These are phyloP conservation scores for Drosophila fulvimacula DNA, from an alignment of 2,888 invertebrate species.

Conservation along the genomic window DNA sequence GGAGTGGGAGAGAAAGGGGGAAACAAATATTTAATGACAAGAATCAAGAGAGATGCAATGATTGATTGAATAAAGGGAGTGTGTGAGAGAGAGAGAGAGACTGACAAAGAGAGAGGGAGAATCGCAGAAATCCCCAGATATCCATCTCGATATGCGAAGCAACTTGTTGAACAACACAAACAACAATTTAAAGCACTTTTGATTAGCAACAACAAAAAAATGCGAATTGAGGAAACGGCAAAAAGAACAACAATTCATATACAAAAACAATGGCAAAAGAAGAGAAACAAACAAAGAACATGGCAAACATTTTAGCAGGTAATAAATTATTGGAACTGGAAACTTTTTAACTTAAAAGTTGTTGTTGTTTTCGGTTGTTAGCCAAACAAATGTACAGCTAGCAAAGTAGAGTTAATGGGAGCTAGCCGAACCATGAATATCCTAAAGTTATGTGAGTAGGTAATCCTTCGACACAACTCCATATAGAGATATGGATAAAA, in stretches of 20 bases:
- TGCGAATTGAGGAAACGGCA: neutral
- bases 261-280: neutral
- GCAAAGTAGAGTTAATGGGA: neutral
- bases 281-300: slow-evolving; percentile 11
- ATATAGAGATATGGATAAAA: too few relatives aligned
- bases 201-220: neutral
- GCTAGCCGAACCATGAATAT: neutral
- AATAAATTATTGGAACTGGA: slow-evolving; percentile 45
- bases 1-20: neutral
- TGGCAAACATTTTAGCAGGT: slow-evolving; percentile 36
- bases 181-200: slow-evolving; percentile 4
- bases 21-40: neutral
- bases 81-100: neutral
- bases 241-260: neutral
- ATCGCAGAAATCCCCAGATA: neutral
- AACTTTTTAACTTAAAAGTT: slow-evolving; percentile 25
- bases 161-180: slow-evolving; percentile 47
- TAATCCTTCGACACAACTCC: too few relatives aligned
- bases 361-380: slow-evolving; percentile 27
- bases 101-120: neutral
- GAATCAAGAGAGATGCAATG: neutral
- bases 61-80: neutral
- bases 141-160: slow-evolving; percentile 21
- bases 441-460: neutral
- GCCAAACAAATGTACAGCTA: slow-evolving; percentile 20